Evolutionary conservation across 2,888 invertebrate species (phyloP), one percentile per base, ranked within the genome.

Genomic region (Drosophila longiperda): DNA sequence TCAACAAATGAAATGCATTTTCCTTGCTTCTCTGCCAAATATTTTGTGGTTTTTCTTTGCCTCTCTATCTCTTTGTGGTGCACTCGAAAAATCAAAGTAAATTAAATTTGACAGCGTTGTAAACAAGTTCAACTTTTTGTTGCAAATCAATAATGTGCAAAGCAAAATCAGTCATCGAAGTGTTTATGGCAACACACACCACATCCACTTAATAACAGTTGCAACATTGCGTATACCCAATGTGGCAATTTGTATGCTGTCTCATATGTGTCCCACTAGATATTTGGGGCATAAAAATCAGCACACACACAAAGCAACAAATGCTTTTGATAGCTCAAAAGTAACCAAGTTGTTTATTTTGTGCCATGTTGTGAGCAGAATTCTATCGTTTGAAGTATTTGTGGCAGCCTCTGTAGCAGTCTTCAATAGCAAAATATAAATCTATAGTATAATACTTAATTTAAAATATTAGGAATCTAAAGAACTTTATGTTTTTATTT

Each of bases 61-160:
- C 11, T 17, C 9, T 33, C 9, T 26, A 11, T 40, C 20, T 20
- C 5, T 17, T 17, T 55, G 40, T 55, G 32, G 40, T 59, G 57
- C 53, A 73, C 60, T 80, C 34, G 49, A 58, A 68, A 55, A 67
- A 66, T 66, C 53, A 38, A 66, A 79, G 74, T 58, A 79, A 79
- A 78, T 80, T 45, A 80, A 80, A 75, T 64, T 33, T 75, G 48
- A 48, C 63, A 54, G 66, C 64, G 64, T 52, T 54, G 58, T 26
- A 66, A 70, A 60, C 75, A 70, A 82, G 57, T 70, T 85, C 76
- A 84, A 62, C 38, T 75, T 79, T 73, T 67, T 66, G 66, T 67
- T 60, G 48, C 68, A 78, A 83, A 87, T 87, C 83, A 82, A 76
- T 87, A 76, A 63, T 58, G 48, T 75, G 57, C 42, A 38, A n/a